A percentile compares a stretch with the other conserved stretches of the same genome.
phyloP scores from a whole-genome alignment of 2,113 vertebrate genomes.

The Thinocorus orbignyianus region DNA sequence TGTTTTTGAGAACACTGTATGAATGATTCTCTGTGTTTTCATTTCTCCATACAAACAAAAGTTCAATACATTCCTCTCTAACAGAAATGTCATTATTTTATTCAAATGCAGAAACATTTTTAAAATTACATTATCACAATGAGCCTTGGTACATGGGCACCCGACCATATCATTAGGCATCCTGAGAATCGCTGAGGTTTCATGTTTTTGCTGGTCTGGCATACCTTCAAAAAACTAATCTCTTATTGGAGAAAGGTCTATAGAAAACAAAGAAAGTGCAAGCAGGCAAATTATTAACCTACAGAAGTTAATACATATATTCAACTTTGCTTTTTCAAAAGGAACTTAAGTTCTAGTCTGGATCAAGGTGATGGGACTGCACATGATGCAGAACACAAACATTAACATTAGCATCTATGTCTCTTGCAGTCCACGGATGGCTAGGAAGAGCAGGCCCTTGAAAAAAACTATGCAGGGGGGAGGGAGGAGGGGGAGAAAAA shows the following conservation, averaged over 20 bases:
- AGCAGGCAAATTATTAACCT: not conserved
- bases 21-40: not conserved
- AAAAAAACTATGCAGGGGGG: not conserved
- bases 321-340: not conserved
- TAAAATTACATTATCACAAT: not conserved
- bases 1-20: not conserved
- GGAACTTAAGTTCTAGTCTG: not conserved
- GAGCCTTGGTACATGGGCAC: not conserved
- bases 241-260: not conserved
- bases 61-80: not conserved
- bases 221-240: not conserved
- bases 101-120: not conserved
- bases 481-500: too few relatives aligned
- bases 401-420: not conserved
- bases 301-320: not conserved
- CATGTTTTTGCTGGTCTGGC: not conserved
- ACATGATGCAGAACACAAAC: not conserved
- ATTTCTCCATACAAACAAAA: not conserved
- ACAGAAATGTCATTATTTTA: not conserved
- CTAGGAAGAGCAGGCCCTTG: not conserved
- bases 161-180: not conserved
- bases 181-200: not conserved
- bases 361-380: not conserved
- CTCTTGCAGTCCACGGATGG: not conserved
- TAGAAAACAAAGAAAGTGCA: not conserved